Evolutionary conservation across 2,888 invertebrate genomes (phyloP).

Genomic region (Drosophila emarginata): DNA sequence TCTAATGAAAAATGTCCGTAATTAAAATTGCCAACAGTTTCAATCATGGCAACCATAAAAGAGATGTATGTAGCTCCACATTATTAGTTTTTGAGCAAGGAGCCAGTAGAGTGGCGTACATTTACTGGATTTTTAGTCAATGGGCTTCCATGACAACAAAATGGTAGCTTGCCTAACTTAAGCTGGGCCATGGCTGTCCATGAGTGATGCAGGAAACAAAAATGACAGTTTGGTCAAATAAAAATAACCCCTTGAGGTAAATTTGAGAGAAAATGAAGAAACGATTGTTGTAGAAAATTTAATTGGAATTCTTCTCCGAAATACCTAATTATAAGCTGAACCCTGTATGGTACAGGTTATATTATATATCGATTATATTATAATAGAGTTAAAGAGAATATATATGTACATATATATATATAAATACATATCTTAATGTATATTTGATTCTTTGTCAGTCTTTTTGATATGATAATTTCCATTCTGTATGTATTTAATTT

Average conservation of each 20-base stretch:
- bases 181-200: neutral
- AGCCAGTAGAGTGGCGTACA: neutral
- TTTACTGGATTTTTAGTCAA: neutral
- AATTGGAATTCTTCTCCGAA: too few species aligned
- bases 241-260: too few species aligned
- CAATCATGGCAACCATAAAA: neutral
- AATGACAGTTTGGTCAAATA: too few species aligned
- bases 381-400: too few species aligned
- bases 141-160: neutral
- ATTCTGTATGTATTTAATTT: neutral
- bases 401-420: too few species aligned
- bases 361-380: too few species aligned
- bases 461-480: too few species aligned
- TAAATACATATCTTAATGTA: neutral
- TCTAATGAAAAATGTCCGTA: neutral
- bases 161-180: neutral
- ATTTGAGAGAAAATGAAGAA: too few species aligned
- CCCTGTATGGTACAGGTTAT: too few species aligned
- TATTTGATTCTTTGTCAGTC: neutral
- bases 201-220: neutral
- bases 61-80: neutral
- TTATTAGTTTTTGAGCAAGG: too few species aligned
- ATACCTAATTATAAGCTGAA: too few species aligned
- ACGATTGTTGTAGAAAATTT: too few species aligned
- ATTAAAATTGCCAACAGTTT: neutral